Base-by-base conservation (phyloP, 2,797 vertebrate genomes). In the Pangasius mekongensis region DNA sequence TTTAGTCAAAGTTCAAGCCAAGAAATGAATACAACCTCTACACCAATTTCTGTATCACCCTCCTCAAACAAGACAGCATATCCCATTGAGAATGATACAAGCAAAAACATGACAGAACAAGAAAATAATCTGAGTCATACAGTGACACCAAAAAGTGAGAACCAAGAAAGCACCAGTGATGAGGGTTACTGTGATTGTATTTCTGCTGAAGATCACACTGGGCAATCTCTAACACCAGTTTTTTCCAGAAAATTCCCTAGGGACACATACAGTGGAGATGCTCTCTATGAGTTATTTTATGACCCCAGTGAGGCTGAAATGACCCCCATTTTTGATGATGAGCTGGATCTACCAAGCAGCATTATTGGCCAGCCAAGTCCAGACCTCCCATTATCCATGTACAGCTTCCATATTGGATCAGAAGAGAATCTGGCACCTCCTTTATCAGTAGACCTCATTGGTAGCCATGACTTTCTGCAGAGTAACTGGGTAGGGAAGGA, bases 111-210 rank as follows among this genome's bases (percentile, higher is more conserved):
- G 16, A 52, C 62, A 47, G 60, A 64, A 30, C 81, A 66, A 64
- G 39, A 64, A 64, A 47, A 47, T 43, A 47, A n/a, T 64, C 60
- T 1, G 14, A 83, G n/a, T 66, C 62, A 30, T 88, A 94, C 95
- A 60, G 93, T 92, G 62, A 97, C 96, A 0, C 96, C 95, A 0
- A 97, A 97, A 93, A 97, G 96, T 1, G 96, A 97, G 89, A 96
- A 96, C 91, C 97, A 96, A 0, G 96, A 96, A 88, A 97, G 95
- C 87, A 97, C 95, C 0, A 97, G 97, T 30, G 97, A 97, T 27
- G 97, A 97, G 89, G 97, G 97, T 13, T 97, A 97, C 87, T 97
- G 95, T 83, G 97, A 97, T 36, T 96, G 96, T 24, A 95, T 96
- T 89, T 97, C 97, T 27, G 95, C 96, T 3, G 97, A 97, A 7